Conservation (phyloP, 2,888 invertebrate species). For the Apotomis capreana region DNA sequence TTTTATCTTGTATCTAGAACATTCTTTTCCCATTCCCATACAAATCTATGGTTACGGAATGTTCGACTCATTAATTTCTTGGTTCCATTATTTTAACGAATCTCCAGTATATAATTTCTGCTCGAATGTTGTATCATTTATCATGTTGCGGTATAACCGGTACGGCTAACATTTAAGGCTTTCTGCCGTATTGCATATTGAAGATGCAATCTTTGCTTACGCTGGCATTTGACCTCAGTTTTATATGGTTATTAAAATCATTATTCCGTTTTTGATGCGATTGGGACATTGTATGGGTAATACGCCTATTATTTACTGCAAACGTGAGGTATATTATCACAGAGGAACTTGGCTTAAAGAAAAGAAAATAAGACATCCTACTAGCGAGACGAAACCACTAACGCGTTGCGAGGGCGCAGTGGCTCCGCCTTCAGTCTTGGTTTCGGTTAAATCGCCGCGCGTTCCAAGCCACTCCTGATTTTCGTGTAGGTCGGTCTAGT, state of each 20-base stretch:
- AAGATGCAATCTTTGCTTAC: conserved; percentile 65
- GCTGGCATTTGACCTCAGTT: conserved; percentile 67
- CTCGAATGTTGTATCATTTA: conserved; percentile 24
- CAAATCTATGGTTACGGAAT: conserved; percentile 7
- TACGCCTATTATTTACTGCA: conserved; percentile 1
- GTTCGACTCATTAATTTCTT: conserved; percentile 25
- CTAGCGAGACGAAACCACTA: too few relatives aligned
- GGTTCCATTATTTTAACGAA: conserved; percentile 35
- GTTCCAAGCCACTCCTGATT: too few relatives aligned
- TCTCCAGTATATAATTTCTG: conserved; percentile 18
- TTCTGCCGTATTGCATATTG: conserved; percentile 54
- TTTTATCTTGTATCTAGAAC: too few relatives aligned
- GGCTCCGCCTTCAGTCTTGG: too few relatives aligned
- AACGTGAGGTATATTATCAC: background rate
- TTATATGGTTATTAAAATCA: conserved; percentile 54
- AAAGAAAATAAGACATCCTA: too few relatives aligned
- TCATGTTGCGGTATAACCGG: conserved; percentile 51
- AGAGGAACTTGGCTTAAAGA: too few relatives aligned
- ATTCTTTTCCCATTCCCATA: conserved; percentile 30
- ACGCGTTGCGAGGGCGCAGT: too few relatives aligned
- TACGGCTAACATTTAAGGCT: conserved; percentile 65
- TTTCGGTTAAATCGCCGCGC: too few relatives aligned
- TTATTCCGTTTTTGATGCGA: conserved; percentile 23
- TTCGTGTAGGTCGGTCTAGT: too few relatives aligned
- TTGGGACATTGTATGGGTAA: conserved; percentile 23